These are phyloP conservation scores for Zalophus californianus DNA, from an alignment of 2,797 vertebrate species.

Conservation along the genomic window DNA sequence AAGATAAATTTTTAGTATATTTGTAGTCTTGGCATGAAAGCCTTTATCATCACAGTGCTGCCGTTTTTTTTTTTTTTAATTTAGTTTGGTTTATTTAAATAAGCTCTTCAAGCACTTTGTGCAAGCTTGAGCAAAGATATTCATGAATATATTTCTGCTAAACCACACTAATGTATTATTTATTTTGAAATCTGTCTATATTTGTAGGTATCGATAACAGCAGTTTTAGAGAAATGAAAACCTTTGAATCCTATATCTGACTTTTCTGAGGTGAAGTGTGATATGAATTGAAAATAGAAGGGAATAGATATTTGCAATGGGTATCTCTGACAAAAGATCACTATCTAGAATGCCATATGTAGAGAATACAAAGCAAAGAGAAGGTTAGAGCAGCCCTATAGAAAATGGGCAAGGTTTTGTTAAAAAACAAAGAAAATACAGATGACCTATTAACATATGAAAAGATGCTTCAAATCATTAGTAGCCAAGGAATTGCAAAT, in stretches of 20 bases:
- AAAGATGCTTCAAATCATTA: constrained; percentile 16
- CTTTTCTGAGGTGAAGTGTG: constrained; percentile 55
- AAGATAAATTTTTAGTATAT: constrained; percentile 58
- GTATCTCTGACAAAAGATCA: background rate
- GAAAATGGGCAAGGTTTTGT: background rate
- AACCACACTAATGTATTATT: constrained; percentile 77
- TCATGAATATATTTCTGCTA: constrained; percentile 73
- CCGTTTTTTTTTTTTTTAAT: constrained; percentile 65
- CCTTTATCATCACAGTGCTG: constrained; percentile 45
- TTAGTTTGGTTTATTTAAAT: constrained; percentile 66
- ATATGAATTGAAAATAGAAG: constrained; percentile 46
- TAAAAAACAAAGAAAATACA: background rate
- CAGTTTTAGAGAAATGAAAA: constrained; percentile 71
- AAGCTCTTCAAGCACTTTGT: constrained; percentile 70
- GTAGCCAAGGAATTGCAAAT: constrained; percentile 41
- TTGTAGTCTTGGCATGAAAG: constrained; percentile 60
- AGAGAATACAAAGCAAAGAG: background rate
- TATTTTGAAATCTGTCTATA: constrained; percentile 74
- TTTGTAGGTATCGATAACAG: constrained; percentile 63
- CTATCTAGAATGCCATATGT: background rate
- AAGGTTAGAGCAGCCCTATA: background rate
- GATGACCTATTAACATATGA: background rate
- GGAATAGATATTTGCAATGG: background rate
- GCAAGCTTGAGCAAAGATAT: constrained; percentile 64
- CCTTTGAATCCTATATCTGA: constrained; percentile 54